A percentile compares a stretch with the other conserved stretches of the same genome.
phyloP scores from a whole-genome alignment of 2,797 vertebrate genomes.

The Amazonetta brasiliensis region DNA sequence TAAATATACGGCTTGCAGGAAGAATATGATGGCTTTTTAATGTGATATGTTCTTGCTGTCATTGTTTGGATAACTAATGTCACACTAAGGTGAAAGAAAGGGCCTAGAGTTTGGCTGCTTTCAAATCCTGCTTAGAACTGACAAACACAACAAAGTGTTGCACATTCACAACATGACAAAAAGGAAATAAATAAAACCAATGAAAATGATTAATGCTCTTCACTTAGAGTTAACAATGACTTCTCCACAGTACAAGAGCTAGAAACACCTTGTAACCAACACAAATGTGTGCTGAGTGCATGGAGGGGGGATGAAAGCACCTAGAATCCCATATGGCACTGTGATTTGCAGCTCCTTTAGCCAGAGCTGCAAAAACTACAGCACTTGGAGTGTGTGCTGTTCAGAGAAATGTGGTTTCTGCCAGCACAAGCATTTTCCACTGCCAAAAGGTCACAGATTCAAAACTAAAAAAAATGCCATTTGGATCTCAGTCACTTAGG shows the following conservation, averaged over 20 bases:
- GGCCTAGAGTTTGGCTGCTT: background rate
- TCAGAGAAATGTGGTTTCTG: constrained; percentile 16
- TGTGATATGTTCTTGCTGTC: background rate
- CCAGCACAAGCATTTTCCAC: constrained; percentile 14
- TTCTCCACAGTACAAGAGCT: background rate
- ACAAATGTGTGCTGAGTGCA: background rate
- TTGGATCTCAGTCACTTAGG: constrained; percentile 5
- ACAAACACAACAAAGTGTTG: constrained; percentile 1
- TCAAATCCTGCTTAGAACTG: background rate
- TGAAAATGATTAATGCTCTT: background rate
- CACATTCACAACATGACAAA: background rate
- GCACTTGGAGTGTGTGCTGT: background rate
- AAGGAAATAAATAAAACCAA: background rate
- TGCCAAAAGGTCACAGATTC: constrained; percentile 40
- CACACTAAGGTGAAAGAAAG: background rate
- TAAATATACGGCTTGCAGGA: background rate
- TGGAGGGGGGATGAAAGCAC: background rate
- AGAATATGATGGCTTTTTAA: background rate
- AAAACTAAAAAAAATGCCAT: background rate
- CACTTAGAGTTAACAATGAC: background rate
- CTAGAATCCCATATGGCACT: background rate
- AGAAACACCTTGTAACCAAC: background rate
- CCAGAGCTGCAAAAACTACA: background rate
- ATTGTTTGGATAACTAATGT: background rate
- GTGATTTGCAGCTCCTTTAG: background rate